Evolutionary conservation across 2,888 invertebrate species (phyloP).

Genomic region (Taphrorychus bicolor): DNA sequence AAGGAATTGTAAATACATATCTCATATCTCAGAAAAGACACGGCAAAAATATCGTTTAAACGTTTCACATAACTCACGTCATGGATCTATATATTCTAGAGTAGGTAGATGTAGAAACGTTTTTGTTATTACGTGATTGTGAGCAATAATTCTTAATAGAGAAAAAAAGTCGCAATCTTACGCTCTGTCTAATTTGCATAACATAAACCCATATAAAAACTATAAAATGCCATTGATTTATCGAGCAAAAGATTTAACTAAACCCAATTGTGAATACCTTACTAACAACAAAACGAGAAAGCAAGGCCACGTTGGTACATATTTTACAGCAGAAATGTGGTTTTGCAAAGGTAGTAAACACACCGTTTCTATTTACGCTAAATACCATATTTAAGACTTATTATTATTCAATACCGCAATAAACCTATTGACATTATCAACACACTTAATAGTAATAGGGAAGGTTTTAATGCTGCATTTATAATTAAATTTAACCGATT

Average conservation of each 20-base stretch:
- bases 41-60: too few relatives aligned
- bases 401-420: neutral
- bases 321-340: neutral
- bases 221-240: neutral
- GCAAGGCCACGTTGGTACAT: neutral
- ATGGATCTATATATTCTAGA: too few relatives aligned
- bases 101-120: too few relatives aligned
- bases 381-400: neutral
- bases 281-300: neutral
- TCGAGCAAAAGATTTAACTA: neutral
- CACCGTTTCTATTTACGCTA: neutral
- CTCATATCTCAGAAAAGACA: too few relatives aligned
- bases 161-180: too few relatives aligned
- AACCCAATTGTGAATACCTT: neutral
- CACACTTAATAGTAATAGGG: neutral
- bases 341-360: neutral
- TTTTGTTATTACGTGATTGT: too few relatives aligned
- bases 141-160: too few relatives aligned
- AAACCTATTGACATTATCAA: neutral
- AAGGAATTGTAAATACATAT: too few relatives aligned
- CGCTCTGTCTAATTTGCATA: too few relatives aligned
- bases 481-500: too few relatives aligned
- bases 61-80: too few relatives aligned
- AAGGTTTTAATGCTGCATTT: too few relatives aligned
- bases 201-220: neutral